phyloP scores from a whole-genome alignment of 2,113 vertebrate species.

The Protobothrops flavoviridis region DNA sequence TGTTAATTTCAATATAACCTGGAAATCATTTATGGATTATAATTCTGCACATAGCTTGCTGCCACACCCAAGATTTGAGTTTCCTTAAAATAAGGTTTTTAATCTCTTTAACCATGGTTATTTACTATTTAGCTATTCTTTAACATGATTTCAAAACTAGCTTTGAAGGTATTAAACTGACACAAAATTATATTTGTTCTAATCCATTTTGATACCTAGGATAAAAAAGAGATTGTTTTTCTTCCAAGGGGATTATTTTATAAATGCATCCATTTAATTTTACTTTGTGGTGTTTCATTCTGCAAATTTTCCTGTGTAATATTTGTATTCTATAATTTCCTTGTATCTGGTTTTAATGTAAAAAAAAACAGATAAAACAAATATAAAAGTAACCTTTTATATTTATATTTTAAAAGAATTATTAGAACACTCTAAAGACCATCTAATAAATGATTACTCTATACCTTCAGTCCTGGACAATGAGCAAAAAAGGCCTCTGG shows the following conservation, averaged over 20 bases:
- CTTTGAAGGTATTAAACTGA: background rate
- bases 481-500: slow-evolving; percentile 97
- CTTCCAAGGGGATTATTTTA: background rate
- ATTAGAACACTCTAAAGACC: background rate
- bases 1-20: background rate
- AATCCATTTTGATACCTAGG: background rate
- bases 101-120: background rate
- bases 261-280: background rate
- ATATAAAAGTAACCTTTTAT: background rate
- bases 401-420: background rate
- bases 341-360: background rate
- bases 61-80: background rate
- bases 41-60: background rate
- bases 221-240: background rate
- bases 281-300: background rate
- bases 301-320: background rate
- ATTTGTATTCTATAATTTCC: background rate
- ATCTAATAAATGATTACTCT: slow-evolving; percentile 6
- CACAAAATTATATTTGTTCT: background rate
- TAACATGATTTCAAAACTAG: background rate
- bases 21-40: background rate
- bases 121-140: background rate
- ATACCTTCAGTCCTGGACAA: slow-evolving; percentile 93
- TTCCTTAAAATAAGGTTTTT: background rate
- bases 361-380: background rate